Conservation (phyloP, 2,888 invertebrate genomes). For the Epiblema foenella region DNA sequence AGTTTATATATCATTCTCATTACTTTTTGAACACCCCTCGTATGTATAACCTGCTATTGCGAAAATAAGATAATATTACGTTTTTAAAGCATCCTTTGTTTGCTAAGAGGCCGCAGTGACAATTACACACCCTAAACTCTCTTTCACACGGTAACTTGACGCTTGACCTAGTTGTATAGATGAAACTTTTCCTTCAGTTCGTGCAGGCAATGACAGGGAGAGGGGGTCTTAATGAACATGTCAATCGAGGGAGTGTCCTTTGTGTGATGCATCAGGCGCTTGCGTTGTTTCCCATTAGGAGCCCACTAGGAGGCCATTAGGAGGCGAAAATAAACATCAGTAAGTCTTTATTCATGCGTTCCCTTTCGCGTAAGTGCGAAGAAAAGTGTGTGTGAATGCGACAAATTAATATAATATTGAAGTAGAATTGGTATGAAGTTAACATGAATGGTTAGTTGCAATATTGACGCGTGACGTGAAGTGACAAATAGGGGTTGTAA, state of each 20-base stretch:
- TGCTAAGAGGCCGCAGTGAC: not conserved
- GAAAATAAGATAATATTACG: constrained; percentile 24
- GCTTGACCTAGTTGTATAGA: constrained; percentile 34
- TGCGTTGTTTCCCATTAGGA: constrained; percentile 32
- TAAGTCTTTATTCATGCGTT: too few species aligned
- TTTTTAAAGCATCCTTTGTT: constrained; percentile 13
- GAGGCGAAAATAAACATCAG: too few species aligned
- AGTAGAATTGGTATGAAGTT: not conserved
- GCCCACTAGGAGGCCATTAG: too few species aligned
- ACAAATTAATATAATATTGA: not conserved
- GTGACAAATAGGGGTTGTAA: not conserved
- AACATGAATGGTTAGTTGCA: not conserved
- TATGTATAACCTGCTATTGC: constrained; percentile 22
- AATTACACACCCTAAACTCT: constrained; percentile 11
- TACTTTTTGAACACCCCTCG: too few species aligned
- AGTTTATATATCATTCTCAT: too few species aligned
- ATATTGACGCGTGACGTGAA: not conserved
- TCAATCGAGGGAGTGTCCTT: constrained; percentile 34
- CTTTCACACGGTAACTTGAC: constrained; percentile 19
- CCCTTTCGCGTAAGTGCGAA: too few species aligned
- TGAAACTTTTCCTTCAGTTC: constrained; percentile 25
- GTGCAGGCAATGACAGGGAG: not conserved
- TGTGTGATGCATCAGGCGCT: constrained; percentile 31
- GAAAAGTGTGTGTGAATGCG: not conserved
- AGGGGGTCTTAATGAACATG: constrained; percentile 40